phyloP scores from a whole-genome alignment of 2,888 invertebrate species.

The Orchesella flavescens region DNA sequence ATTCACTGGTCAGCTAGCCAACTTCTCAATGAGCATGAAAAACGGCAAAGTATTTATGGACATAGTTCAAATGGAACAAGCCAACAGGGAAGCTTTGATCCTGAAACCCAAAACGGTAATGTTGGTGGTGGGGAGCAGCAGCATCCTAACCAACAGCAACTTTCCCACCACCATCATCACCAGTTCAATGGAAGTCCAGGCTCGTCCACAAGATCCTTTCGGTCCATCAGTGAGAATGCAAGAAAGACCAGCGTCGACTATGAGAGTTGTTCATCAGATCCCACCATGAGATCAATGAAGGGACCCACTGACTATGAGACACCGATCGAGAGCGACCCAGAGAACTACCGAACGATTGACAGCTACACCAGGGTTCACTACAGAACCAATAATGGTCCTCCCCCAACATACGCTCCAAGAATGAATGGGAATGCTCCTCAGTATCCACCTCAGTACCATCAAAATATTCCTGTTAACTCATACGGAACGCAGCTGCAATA shows the following conservation, averaged over 20 bases:
- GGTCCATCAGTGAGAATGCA: slow-evolving; percentile 70
- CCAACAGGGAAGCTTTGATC: slow-evolving; percentile 55
- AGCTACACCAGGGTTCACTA: slow-evolving; percentile 66
- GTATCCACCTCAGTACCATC: slow-evolving; percentile 44
- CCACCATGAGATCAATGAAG: slow-evolving; percentile 68
- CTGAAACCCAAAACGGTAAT: slow-evolving; percentile 31
- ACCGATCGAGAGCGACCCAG: slow-evolving; percentile 70
- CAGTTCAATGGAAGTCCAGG: slow-evolving; percentile 67
- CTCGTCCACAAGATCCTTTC: slow-evolving; percentile 70
- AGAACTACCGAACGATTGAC: slow-evolving; percentile 71
- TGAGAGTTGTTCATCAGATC: slow-evolving; percentile 71
- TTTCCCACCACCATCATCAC: slow-evolving; percentile 52
- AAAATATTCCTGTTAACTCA: slow-evolving; percentile 59
- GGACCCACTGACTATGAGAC: slow-evolving; percentile 71
- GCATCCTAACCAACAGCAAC: slow-evolving; percentile 48
- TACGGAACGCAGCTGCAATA: no score
- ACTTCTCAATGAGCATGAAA: slow-evolving; percentile 78
- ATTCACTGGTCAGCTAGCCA: slow-evolving; percentile 77
- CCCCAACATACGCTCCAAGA: slow-evolving; percentile 40
- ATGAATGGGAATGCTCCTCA: slow-evolving; percentile 27
- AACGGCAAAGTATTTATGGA: slow-evolving; percentile 77
- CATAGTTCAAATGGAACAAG: slow-evolving; percentile 65
- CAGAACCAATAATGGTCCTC: slow-evolving; percentile 59
- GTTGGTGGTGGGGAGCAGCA: slow-evolving; percentile 33
- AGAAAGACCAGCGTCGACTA: slow-evolving; percentile 70